Base-by-base conservation (phyloP, 2,797 vertebrate species). In the Sternotherus odoratus region DNA sequence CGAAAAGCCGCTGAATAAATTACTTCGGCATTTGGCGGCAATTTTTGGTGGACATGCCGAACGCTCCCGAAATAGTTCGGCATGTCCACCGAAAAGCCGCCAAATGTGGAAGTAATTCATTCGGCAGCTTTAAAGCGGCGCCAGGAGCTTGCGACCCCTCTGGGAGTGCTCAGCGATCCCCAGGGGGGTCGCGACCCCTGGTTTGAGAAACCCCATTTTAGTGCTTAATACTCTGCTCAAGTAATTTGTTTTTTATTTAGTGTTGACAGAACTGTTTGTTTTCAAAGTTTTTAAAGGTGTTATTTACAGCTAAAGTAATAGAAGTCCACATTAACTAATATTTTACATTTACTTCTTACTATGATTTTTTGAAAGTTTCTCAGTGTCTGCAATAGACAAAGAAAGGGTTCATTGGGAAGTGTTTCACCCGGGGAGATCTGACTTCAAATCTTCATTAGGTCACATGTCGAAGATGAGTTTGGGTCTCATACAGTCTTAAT, bases 301-400 rank as follows among this genome's bases (percentile, higher is more conserved):
- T 92, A 90, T 92, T 46, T 85, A 39, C 5, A 36, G 19, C 9
- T 69, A 12, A 69, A 69, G n/a, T 69, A 39, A 69, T 12, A 21
- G 63, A 66, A 69, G 63, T 69, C n/a, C 63, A 69, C n/a, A 39
- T 69, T 36, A 66, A 63, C 16, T 63, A 66, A 21, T 66, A 66
- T 36, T 66, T 36, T 66, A 23, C n/a, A 69, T 39, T 69, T 69
- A 69, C 63, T 69, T 21, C 16, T 66, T 66, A n/a, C 33, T 63
- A 19, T 63, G 60, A n/a, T 19, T 19, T 66, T 66, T n/a, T 21
- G 4, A 3, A 69, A 39, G 63, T 69, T 69, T 69, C 21, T 1
- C 83, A 21, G 43, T 86, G 30, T 74, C 72, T 43, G 12, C 86
- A 92, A 90, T 23, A 94, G 87, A 94, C 90, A 87, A 51, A 26